These are phyloP conservation scores for Mormyrus proboscirostris DNA, from an alignment of 2,797 vertebrate genomes.

Conservation along the genomic window DNA sequence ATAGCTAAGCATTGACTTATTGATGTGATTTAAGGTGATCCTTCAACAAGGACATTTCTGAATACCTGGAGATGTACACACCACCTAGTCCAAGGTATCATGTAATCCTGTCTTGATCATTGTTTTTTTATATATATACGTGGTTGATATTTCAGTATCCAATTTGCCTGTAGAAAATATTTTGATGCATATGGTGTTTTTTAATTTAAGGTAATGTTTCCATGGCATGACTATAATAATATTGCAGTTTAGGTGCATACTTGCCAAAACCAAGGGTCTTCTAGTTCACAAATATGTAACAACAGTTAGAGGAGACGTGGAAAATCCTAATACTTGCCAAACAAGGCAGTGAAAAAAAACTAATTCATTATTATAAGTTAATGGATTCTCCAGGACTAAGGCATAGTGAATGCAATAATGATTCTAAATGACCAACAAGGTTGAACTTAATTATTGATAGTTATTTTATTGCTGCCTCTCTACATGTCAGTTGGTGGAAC, in stretches of 20 bases:
- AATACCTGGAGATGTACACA: conserved; percentile 26
- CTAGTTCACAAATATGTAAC: conserved; percentile 34
- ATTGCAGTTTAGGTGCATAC: conserved; percentile 33
- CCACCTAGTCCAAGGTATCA: background rate
- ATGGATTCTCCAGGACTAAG: conserved; percentile 55
- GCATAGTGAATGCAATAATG: conserved; percentile 26
- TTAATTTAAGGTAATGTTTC: background rate
- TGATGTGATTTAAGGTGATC: conserved; percentile 11
- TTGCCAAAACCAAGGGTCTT: conserved; percentile 18
- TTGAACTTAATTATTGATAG: background rate
- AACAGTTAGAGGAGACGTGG: conserved; percentile 31
- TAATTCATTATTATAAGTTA: conserved; percentile 48
- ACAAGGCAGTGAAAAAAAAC: conserved; percentile 14
- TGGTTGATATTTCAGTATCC: background rate
- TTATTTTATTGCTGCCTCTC: background rate
- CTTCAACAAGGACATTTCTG: conserved; percentile 32
- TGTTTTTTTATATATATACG: background rate
- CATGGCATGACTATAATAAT: conserved; percentile 21
- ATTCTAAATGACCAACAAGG: conserved; percentile 26
- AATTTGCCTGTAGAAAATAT: background rate
- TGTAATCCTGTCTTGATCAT: background rate
- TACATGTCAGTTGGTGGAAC: conserved; percentile 19
- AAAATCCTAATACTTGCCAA: conserved; percentile 26
- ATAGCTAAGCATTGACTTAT: conserved; percentile 27
- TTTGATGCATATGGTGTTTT: background rate